Evolutionary conservation across 1,140 invertebrate genomes (phyloP).

Genomic region (Gryllus bimaculatus): DNA sequence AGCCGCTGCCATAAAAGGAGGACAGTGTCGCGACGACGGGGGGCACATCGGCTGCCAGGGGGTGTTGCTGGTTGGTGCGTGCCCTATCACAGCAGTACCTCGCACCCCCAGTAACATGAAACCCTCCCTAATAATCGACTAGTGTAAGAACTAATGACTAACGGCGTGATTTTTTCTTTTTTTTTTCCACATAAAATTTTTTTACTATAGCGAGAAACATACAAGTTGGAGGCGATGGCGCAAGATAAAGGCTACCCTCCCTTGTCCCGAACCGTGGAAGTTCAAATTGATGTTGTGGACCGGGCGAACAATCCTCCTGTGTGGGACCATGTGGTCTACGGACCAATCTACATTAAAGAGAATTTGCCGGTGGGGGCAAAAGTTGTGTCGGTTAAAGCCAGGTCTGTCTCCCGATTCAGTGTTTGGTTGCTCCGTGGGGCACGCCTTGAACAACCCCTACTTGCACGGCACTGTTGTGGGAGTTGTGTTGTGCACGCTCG

Average conservation of each 20-base stretch:
- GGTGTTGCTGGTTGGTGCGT: constrained; percentile 11
- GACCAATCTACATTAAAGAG: constrained; percentile 93
- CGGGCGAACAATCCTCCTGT: constrained; percentile 93
- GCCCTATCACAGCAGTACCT: constrained; percentile 6
- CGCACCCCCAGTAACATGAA: not conserved
- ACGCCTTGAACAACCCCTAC: constrained; percentile 16
- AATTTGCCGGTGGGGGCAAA: constrained; percentile 91
- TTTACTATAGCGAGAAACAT: constrained; percentile 77
- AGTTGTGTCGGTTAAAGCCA: constrained; percentile 95
- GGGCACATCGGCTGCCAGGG: constrained; percentile 14
- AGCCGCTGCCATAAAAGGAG: constrained; percentile 11
- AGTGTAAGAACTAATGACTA: constrained; percentile 35
- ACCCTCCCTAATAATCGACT: constrained; percentile 15
- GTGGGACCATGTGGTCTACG: constrained; percentile 92
- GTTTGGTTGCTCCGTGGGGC: constrained; percentile 24
- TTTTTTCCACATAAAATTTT: constrained; percentile 50
- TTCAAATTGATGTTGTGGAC: constrained; percentile 95
- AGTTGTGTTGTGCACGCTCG: constrained; percentile 25
- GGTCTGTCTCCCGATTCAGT: constrained; percentile 59
- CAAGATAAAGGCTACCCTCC: constrained; percentile 91
- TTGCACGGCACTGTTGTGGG: constrained; percentile 26
- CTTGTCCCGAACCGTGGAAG: constrained; percentile 87
- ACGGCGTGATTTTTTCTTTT: constrained; percentile 44
- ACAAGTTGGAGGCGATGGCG: constrained; percentile 93
- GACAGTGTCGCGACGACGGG: constrained; percentile 10